Conservation (phyloP, 1,140 invertebrate species). For the Drosophila ironensis region DNA sequence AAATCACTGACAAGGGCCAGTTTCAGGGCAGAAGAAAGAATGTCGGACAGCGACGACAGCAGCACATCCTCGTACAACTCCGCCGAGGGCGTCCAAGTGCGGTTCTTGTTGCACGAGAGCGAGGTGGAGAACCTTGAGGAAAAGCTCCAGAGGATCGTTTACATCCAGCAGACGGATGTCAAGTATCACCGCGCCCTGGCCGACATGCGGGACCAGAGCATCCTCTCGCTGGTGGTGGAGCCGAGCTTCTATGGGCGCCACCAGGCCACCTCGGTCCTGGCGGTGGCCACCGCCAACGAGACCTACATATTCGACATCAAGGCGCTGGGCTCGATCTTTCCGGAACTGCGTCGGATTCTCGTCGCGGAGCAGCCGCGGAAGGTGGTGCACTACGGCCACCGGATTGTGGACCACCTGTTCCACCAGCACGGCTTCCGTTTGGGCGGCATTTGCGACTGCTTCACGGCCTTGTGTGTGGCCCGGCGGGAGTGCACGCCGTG, state of each 20-base stretch:
- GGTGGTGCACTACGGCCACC: constrained; percentile 56
- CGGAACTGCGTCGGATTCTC: constrained; percentile 24
- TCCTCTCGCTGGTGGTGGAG: constrained; percentile 45
- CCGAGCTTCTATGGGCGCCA: constrained; percentile 58
- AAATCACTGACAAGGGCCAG: too few species aligned
- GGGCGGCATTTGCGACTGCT: constrained; percentile 45
- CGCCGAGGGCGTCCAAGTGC: background rate
- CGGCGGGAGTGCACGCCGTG: constrained; percentile 6
- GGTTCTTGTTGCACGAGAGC: constrained; percentile 2
- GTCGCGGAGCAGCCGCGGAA: constrained; percentile 36
- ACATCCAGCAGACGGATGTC: constrained; percentile 39
- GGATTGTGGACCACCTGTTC: constrained; percentile 34
- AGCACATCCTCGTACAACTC: background rate
- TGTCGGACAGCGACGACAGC: background rate
- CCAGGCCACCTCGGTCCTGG: constrained; percentile 22
- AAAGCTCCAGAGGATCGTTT: constrained; percentile 24
- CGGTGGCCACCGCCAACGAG: constrained; percentile 40
- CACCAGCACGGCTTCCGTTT: constrained; percentile 27
- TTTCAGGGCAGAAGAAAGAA: too few species aligned
- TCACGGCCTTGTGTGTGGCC: constrained; percentile 40
- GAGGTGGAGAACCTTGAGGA: constrained; percentile 17
- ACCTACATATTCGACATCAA: constrained; percentile 49
- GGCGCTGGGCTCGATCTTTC: constrained; percentile 37
- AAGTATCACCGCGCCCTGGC: constrained; percentile 33
- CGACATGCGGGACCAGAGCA: constrained; percentile 40